Conservation (phyloP, 2,797 vertebrate species). For the Labroides dimidiatus region DNA sequence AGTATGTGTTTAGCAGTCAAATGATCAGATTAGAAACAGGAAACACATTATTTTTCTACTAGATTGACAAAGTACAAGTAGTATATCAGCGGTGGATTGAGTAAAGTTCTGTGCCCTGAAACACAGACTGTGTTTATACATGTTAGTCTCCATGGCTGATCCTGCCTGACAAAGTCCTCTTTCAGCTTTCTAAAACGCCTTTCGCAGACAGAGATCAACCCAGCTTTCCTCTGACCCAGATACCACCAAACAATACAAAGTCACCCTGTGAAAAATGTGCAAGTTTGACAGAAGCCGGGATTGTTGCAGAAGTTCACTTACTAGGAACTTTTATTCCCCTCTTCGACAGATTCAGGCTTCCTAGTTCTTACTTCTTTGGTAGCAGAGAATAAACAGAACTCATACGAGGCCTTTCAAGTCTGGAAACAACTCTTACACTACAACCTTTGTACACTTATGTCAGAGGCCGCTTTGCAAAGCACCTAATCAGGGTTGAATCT, state of each 20-base stretch:
- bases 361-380: background rate
- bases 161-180: background rate
- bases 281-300: slow-evolving; percentile 1
- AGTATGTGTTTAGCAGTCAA: no score
- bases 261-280: background rate
- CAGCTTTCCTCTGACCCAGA: slow-evolving; percentile 10
- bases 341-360: background rate
- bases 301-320: background rate
- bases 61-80: background rate
- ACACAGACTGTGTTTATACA: slow-evolving; percentile 1
- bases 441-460: background rate
- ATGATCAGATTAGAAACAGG: background rate
- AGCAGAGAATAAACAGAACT: background rate
- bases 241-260: slow-evolving; percentile 1
- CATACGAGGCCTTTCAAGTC: no score
- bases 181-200: slow-evolving; percentile 8
- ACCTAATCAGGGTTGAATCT: background rate
- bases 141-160: background rate
- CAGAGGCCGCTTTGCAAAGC: background rate
- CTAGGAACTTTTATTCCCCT: no score
- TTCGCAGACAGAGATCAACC: slow-evolving; percentile 7
- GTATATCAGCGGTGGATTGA: background rate
- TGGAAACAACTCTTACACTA: no score
- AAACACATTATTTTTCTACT: background rate
- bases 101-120: background rate